A percentile compares a stretch with the other conserved stretches of the same genome.
phyloP scores from a whole-genome alignment of 2,888 invertebrate species.

The Ophion ventricosus region DNA sequence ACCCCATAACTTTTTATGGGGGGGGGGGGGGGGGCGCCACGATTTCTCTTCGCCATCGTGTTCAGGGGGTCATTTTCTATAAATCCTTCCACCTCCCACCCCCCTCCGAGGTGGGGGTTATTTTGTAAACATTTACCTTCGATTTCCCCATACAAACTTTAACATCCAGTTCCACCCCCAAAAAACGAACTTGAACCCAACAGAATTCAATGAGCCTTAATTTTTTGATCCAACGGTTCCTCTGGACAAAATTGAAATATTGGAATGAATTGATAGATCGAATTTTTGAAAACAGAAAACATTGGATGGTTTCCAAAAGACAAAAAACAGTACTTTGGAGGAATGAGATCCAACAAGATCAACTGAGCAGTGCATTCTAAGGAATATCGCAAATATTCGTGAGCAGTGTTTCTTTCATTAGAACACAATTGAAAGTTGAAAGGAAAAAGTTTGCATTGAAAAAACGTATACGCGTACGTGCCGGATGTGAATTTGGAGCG shows the following conservation, averaged over 20 bases:
- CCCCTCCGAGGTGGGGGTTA: no score
- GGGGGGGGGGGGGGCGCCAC: no score
- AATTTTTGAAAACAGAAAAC: not conserved
- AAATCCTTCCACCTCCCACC: no score
- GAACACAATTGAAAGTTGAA: not conserved
- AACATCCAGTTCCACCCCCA: no score
- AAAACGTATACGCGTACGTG: not conserved
- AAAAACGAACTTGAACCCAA: no score
- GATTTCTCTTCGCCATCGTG: no score
- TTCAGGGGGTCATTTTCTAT: no score
- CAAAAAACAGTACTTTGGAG: not conserved
- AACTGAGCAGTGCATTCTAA: not conserved
- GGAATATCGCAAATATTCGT: not conserved
- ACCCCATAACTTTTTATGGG: no score
- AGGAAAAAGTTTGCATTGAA: not conserved
- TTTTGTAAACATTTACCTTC: no score
- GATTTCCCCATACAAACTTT: no score
- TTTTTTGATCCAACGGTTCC: not conserved
- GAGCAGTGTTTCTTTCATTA: not conserved
- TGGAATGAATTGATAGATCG: no score
- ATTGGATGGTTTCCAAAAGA: not conserved
- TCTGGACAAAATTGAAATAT: no score
- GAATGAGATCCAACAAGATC: not conserved
- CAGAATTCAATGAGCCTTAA: not conserved
- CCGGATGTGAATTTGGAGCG: not conserved